A percentile compares a stretch with the other conserved stretches of the same genome.
phyloP scores from a whole-genome alignment of 2,113 vertebrate genomes.

The Ptyas mucosa region DNA sequence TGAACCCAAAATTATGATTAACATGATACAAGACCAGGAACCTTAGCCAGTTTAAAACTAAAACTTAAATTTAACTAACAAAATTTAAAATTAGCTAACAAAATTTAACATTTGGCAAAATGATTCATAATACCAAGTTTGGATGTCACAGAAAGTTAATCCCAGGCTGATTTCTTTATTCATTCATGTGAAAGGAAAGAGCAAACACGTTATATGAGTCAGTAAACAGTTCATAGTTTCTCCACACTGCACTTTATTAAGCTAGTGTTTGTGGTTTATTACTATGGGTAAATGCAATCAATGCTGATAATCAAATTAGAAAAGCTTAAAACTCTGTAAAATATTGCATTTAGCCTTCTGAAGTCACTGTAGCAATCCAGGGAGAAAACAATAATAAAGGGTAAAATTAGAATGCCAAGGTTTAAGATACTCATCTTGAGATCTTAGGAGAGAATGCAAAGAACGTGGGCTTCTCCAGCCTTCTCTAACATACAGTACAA shows the following conservation, averaged over 20 bases:
- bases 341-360: not conserved
- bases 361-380: not conserved
- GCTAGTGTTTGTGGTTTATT: not conserved
- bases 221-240: not conserved
- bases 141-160: not conserved
- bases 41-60: not conserved
- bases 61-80: not conserved
- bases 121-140: not conserved
- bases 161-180: not conserved
- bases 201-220: not conserved
- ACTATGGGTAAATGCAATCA: not conserved
- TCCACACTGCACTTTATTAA: not conserved
- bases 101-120: not conserved
- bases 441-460: not conserved
- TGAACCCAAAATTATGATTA: not conserved
- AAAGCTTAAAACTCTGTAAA: not conserved
- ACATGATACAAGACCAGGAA: not conserved
- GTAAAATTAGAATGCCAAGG: not conserved
- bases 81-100: not conserved
- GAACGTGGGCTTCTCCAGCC: not conserved
- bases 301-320: not conserved
- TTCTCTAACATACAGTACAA: not conserved
- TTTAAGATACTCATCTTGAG: not conserved
- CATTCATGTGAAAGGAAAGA: not conserved
- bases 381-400: not conserved